Evolutionary conservation across 2,113 vertebrate genomes (phyloP).

Genomic region (Notothenia rossii): DNA sequence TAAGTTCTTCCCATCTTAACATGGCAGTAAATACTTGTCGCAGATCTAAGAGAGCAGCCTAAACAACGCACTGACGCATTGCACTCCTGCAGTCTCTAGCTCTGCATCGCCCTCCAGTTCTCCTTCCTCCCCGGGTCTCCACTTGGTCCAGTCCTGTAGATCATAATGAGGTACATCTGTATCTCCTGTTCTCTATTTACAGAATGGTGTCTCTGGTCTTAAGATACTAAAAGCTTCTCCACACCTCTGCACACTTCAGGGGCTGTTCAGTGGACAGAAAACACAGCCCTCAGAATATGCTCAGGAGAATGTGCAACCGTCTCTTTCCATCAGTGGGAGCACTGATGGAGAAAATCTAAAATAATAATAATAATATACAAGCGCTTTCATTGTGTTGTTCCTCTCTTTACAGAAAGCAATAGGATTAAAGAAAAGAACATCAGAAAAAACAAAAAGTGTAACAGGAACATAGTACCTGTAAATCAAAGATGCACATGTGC

Average conservation of each 20-base stretch:
- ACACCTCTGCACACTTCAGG: conserved; percentile 57
- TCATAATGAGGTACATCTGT: conserved; percentile 61
- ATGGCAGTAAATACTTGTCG: conserved; percentile 71
- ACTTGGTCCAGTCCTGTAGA: conserved; percentile 55
- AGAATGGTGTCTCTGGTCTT: conserved; percentile 63
- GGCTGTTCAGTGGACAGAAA: conserved; percentile 79
- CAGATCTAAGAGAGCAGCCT: conserved; percentile 82
- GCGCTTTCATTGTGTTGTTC: conserved; percentile 78
- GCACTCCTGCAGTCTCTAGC: conserved; percentile 80
- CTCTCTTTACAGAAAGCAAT: conserved; percentile 83
- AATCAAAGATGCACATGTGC: conserved; percentile 84
- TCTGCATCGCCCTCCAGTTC: conserved; percentile 55
- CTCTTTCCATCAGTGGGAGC: conserved; percentile 81
- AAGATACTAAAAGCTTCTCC: conserved; percentile 61
- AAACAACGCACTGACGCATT: conserved; percentile 60
- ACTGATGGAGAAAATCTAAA: conserved; percentile 77
- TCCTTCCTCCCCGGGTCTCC: conserved; percentile 43
- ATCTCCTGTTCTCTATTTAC: conserved; percentile 69
- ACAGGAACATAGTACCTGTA: conserved; percentile 80
- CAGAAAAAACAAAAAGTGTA: conserved; percentile 56
- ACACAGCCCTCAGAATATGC: conserved; percentile 82
- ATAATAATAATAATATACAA: conserved; percentile 78
- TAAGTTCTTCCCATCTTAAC: conserved; percentile 18
- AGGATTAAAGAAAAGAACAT: conserved; percentile 68
- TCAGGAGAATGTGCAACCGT: conserved; percentile 85